Base-by-base conservation (phyloP, 2,113 vertebrate genomes). In the Poeciliopsis prolifica region DNA sequence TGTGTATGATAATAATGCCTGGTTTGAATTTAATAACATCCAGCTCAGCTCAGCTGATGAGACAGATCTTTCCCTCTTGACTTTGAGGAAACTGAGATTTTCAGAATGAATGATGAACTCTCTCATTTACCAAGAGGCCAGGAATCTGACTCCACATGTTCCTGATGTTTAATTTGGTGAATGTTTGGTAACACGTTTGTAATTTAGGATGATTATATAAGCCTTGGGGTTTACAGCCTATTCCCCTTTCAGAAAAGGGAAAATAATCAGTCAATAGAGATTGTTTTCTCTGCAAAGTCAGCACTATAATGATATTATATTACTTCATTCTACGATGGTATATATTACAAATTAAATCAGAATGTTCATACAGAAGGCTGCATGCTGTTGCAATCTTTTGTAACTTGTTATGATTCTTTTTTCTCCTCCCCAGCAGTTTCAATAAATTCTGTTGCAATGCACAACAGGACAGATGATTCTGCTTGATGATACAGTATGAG, bases 401-500 rank as follows among this genome's bases (percentile, higher is more conserved):
- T 28, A 12, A 37, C 31, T 29, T 12, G 0, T 61, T 28, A 48
- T 31, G 10, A 15, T 5, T 10, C 5, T 3, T 31, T 17, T 33
- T 28, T 28, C 29, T 65, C 24, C 68, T 61, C 76, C 37, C 60
- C 15, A 14, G 24, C 73, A 17, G 35, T 70, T 73, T 26, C 44
- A 19, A 33, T 64, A 60, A 74, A 68, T 48, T 14, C 22, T 51
- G 61, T 70, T 9, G 74, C 72, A 82, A 51, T 48, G 68, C 61
- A 65, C n/a, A n/a, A 61, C 0, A n/a, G 33, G 33, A 40, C 9
- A 42, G 65, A 78, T 69, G n/a, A 75, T 68, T 72, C 78, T 75
- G 78, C 71, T 31, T 19, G 64, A 78, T 28, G 29, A 29, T 29
- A 29, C 29, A 29, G 61, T 65, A 78, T 70, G 60, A 84, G 73